phyloP scores from a whole-genome alignment of 2,888 invertebrate species.

The Ornithoptera priamus region DNA sequence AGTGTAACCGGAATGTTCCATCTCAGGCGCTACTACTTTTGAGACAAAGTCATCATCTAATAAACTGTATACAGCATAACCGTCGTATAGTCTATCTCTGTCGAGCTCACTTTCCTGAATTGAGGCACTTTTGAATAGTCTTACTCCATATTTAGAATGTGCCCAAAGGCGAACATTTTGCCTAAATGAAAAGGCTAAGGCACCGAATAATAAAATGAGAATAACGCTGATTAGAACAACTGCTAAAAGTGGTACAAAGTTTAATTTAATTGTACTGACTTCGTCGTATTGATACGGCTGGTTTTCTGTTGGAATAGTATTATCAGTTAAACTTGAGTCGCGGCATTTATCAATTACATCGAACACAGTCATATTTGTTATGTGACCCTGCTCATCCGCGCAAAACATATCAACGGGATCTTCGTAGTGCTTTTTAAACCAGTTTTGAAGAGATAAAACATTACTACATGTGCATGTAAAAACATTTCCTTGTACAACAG shows the following conservation, averaged over 20 bases:
- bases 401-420: conserved; percentile 84
- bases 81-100: conserved; percentile 88
- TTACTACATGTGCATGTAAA: conserved; percentile 90
- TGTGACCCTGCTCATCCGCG: conserved; percentile 73
- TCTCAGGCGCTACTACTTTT: conserved; percentile 84
- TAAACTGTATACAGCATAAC: conserved; percentile 92
- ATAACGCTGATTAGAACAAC: conserved; percentile 86
- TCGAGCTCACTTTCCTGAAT: conserved; percentile 80
- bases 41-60: conserved; percentile 87
- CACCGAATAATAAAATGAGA: conserved; percentile 84
- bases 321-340: conserved; percentile 73
- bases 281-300: conserved; percentile 83
- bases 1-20: conserved; percentile 84
- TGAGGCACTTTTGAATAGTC: conserved; percentile 84
- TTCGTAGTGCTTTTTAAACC: conserved; percentile 83
- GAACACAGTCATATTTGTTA: conserved; percentile 69
- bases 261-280: conserved; percentile 82
- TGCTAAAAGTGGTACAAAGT: conserved; percentile 87
- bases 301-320: conserved; percentile 78
- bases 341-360: conserved; percentile 73
- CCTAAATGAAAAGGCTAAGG: conserved; percentile 87
- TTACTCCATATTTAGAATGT: conserved; percentile 88
- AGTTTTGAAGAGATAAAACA: conserved; percentile 82
- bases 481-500: conserved; percentile 85
- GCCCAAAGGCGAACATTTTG: conserved; percentile 90